Percentiles rank a stretch among this genome's conserved stretches.
phyloP scores from a whole-genome alignment of 2,113 vertebrate species.

The Zosterops japonicus region DNA sequence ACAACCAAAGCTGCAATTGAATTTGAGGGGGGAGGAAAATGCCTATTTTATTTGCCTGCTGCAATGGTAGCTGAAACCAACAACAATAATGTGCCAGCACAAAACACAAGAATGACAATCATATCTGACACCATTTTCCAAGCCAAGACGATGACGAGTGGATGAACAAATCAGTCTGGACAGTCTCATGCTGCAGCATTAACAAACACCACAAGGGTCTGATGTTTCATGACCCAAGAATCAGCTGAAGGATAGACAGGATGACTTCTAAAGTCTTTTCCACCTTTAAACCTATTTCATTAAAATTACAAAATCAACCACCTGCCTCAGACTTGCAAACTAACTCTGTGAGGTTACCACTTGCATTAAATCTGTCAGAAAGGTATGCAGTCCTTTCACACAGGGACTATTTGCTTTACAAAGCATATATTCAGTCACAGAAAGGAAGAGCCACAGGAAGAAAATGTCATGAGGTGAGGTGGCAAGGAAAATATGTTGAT shows the following conservation, averaged over 20 bases:
- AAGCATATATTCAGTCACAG: not conserved
- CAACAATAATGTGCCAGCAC: not conserved
- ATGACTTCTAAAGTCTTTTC: not conserved
- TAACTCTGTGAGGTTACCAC: not conserved
- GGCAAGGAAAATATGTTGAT: not conserved
- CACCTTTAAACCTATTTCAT: not conserved
- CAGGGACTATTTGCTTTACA: not conserved
- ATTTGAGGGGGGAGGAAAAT: conserved; percentile 27
- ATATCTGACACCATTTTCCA: conserved; percentile 24
- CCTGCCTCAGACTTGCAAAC: not conserved
- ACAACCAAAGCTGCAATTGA: conserved; percentile 33
- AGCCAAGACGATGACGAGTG: conserved; percentile 17
- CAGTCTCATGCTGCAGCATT: conserved; percentile 17
- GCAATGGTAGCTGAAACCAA: not conserved
- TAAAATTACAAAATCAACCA: not conserved
- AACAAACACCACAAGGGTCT: not conserved
- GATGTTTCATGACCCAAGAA: not conserved
- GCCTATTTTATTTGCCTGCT: conserved; percentile 10
- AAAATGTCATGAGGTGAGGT: not conserved
- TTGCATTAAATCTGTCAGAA: not conserved
- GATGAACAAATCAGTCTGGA: conserved; percentile 29
- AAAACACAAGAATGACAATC: not conserved
- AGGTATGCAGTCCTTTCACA: not conserved
- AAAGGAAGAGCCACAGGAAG: not conserved
- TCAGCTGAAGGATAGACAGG: not conserved